Evolutionary conservation across 2,113 vertebrate species (phyloP), one percentile per base, ranked within the genome.

Genomic region (Seriola dumerili): DNA sequence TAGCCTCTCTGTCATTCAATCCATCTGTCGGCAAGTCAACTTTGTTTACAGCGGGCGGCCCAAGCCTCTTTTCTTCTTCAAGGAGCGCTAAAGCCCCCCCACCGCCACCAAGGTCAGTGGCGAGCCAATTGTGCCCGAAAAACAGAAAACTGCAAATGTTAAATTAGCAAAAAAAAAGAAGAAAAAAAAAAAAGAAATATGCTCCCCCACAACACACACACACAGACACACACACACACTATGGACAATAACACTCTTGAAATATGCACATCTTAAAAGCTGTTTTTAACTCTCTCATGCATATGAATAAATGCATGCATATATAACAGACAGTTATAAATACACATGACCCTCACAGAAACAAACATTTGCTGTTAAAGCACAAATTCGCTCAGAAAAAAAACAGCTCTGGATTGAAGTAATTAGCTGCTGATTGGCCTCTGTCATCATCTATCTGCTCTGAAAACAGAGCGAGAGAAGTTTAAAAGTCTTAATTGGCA

Each of bases 1-100:
- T 97, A 97, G 98, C 97, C 97, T 97, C 97, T 99, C 98, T 98
- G 97, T 99, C 98, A 99, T 99, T 99, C 98, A 99, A 99, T 99
- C 98, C 98, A 99, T 99, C 98, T 99, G 98, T 99, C 97, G 97
- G 97, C 98, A 85, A 99, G 97, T 99, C 97, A 99, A 99, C 98
- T 99, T 99, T 99, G 98, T 99, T 99, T 99, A 99, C 98, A 96
- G 97, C 97, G 96, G 97, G 97, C 95, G 97, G 98, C 91, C 91
- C 83, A 55, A 87, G 89, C 96, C 97, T 97, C 97, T 97, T 97
- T 95, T 97, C 97, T 98, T 99, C 97, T 97, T 98, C 97, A 97
- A 98, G 98, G 97, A 97, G 96, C 95, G 94, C 91, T 95, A 96
- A 74, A 96, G 96, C 96, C 96, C 94, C 97, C 96, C 97, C 96